Percentiles rank a stretch among this genome's conserved stretches.
Conservation (phyloP, 2,888 invertebrate species). For the Calliopum simillimum region DNA sequence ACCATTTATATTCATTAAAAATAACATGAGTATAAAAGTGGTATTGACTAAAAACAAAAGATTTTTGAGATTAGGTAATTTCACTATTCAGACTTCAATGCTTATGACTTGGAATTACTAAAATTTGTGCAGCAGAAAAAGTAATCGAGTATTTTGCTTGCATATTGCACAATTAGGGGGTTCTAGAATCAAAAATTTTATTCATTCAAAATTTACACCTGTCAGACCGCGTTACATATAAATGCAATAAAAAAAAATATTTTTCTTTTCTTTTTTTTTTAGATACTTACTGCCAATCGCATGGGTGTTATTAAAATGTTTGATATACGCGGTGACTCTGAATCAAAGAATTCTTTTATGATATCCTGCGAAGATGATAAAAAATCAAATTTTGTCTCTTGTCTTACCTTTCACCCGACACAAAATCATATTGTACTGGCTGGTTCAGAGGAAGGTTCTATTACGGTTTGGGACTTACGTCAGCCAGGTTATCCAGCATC, state of each 20-base stretch:
- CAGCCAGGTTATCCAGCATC: constrained; percentile 86
- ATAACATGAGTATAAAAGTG: no score
- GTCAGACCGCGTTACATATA: no score
- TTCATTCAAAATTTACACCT: no score
- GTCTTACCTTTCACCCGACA: constrained; percentile 85
- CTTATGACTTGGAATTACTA: no score
- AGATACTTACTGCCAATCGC: constrained; percentile 81
- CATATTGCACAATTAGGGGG: no score
- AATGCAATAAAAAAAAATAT: constrained; percentile 68
- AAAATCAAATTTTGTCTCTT: constrained; percentile 73
- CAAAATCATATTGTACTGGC: constrained; percentile 87
- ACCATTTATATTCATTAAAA: no score
- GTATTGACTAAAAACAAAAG: no score
- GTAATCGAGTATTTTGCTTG: no score
- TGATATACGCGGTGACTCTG: constrained; percentile 77
- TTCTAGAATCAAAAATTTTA: no score
- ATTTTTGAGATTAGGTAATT: no score
- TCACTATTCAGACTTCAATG: no score
- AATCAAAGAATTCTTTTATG: constrained; percentile 74
- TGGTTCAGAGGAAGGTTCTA: constrained; percentile 87
- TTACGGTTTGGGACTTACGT: constrained; percentile 91
- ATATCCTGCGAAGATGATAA: constrained; percentile 78
- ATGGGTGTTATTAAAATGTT: constrained; percentile 91
- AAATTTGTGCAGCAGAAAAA: no score
- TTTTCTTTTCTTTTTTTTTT: constrained; percentile 64